Conservation (phyloP, 2,797 vertebrate species). For the Antennarius maculatus region DNA sequence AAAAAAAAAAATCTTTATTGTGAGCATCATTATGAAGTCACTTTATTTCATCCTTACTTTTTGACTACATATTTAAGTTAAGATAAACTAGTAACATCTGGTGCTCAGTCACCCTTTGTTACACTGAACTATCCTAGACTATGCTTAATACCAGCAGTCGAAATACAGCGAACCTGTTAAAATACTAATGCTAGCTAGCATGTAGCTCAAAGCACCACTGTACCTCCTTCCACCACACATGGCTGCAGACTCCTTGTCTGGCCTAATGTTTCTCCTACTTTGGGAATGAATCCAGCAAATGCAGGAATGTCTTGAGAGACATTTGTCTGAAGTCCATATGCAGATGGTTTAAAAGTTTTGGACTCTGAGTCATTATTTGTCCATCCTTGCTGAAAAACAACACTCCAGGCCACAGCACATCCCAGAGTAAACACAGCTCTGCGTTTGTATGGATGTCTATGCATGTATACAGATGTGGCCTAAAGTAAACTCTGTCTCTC, state of each 20-base stretch:
- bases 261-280: constrained; percentile 19
- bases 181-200: neutral
- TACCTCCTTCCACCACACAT: neutral
- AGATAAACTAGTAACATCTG: neutral
- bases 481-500: constrained; percentile 39
- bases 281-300: constrained; percentile 16
- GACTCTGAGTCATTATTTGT: constrained; percentile 25
- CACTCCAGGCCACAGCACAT: constrained; percentile 16
- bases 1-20: no score
- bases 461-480: constrained; percentile 36
- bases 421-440: constrained; percentile 35
- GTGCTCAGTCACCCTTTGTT: neutral
- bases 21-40: neutral
- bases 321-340: constrained; percentile 21
- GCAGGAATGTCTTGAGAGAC: neutral
- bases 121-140: neutral
- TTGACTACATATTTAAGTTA: neutral
- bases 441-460: constrained; percentile 36
- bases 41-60: neutral
- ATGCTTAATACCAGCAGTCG: neutral
- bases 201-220: neutral
- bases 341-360: constrained; percentile 29
- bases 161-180: neutral
- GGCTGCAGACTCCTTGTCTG: neutral
- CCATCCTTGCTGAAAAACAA: constrained; percentile 25